Base-by-base conservation (phyloP, 2,888 invertebrate species). In the Euplexia lucipara region DNA sequence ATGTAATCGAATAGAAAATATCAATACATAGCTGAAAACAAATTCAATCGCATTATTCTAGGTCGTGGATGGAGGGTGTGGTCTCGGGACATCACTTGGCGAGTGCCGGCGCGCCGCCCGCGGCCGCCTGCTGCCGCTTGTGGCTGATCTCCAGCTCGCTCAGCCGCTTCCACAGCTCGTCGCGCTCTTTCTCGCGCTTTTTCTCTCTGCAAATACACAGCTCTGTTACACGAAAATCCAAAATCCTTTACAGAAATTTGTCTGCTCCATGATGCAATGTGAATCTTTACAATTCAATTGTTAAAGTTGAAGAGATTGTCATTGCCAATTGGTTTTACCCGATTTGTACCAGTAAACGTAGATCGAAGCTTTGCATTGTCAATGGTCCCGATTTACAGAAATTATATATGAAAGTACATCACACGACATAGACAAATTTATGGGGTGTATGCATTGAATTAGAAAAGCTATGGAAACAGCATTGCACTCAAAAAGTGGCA, bases 131-230 rank as follows among this genome's bases (percentile, higher is more conserved):
- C 88, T 92, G 94, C 87, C 96, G 95, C 93, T 93, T 95, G 92
- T 95, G 96, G 94, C 96, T 96, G 91, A 98, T 96, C 96, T 98
- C 98, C 95, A 99, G 96, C 96, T 98, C 98, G 89, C 97, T 97
- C 94, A 99, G 96, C 95, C 97, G 98, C 96, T 98, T 98, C 99
- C 99, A 99, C 93, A 99, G 96, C 95, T 99, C 99, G 93, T 93
- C 99, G 96, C 96, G 99, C 98, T 96, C 99, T 97, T 96, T 99
- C 98, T 95, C 98, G 96, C 96, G 98, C 98, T 96, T 98, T 98
- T 96, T 99, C 98, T 96, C 99, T 98, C 95, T 95, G 91, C 37
- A 89, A 88, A 72, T 60, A 64, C 47, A 69, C 53, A 61, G 62
- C 45, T 10, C 49, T 9, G 10, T 67, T 44, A 35, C 63, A 62